Conservation (phyloP, 2,113 vertebrate species). For the Desmodus rotundus region DNA sequence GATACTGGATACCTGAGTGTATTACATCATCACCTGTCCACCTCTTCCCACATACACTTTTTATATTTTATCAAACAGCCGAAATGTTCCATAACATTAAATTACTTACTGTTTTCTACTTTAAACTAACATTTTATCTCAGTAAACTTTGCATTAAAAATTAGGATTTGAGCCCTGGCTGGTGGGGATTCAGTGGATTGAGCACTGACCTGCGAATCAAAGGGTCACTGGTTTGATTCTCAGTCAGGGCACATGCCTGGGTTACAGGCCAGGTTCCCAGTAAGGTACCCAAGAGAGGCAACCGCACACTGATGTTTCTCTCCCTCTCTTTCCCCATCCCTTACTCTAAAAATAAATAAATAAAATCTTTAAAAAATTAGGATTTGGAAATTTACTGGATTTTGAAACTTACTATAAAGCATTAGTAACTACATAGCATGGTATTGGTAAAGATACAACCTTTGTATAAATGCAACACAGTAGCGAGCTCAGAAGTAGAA, state of each 20-base stretch:
- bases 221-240: too few relatives aligned
- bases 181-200: too few relatives aligned
- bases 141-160: background rate
- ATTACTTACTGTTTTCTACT: background rate
- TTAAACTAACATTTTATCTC: slow-evolving; percentile 12
- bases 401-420: slow-evolving; percentile 9
- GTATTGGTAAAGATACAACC: background rate
- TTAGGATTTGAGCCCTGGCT: background rate
- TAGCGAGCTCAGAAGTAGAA: background rate
- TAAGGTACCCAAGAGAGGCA: too few relatives aligned
- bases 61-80: background rate
- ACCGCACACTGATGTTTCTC: too few relatives aligned
- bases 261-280: too few relatives aligned
- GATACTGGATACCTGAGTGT: background rate
- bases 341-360: too few relatives aligned
- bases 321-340: too few relatives aligned
- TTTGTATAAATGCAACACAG: background rate
- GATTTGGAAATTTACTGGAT: background rate
- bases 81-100: background rate
- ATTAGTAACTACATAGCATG: background rate
- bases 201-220: too few relatives aligned
- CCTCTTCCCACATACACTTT: background rate
- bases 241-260: too few relatives aligned
- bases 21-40: background rate
- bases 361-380: too few relatives aligned